Conservation (phyloP, 2,888 invertebrate species). For the Limulus polyphemus region DNA sequence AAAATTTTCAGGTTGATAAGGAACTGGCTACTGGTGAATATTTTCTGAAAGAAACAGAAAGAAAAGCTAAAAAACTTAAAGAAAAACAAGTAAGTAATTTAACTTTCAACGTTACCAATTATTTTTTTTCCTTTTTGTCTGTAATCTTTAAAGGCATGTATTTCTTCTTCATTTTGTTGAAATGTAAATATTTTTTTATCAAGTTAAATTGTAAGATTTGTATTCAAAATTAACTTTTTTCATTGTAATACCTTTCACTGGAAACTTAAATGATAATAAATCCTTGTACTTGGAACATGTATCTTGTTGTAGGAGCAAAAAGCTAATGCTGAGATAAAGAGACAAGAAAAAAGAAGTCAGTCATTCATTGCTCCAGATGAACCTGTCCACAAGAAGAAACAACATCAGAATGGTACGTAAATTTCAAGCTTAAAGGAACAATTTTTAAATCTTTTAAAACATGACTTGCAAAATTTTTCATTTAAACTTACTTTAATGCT, state of each 20-base stretch:
- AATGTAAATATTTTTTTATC: background rate
- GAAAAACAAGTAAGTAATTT: conserved; percentile 48
- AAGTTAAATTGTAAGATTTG: no score
- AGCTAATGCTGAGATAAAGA: conserved; percentile 48
- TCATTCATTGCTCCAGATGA: conserved; percentile 72
- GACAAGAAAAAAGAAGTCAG: conserved; percentile 62
- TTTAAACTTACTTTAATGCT: no score
- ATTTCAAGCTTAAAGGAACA: no score
- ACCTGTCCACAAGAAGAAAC: conserved; percentile 25
- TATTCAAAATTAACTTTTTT: no score
- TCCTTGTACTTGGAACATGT: background rate
- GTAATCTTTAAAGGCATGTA: background rate
- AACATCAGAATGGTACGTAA: background rate
- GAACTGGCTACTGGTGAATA: conserved; percentile 91
- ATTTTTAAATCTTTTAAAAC: no score
- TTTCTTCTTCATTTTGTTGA: background rate
- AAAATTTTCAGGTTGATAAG: conserved; percentile 54
- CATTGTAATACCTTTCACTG: no score
- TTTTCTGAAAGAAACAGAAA: conserved; percentile 61
- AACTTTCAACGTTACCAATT: conserved; percentile 1
- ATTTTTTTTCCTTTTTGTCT: background rate
- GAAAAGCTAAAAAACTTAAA: conserved; percentile 52
- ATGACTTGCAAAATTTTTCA: no score
- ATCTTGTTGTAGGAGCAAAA: conserved; percentile 29
- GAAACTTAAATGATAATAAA: background rate